Conservation (phyloP, 2,797 vertebrate species). For the Helicolenus hilgendorfi region DNA sequence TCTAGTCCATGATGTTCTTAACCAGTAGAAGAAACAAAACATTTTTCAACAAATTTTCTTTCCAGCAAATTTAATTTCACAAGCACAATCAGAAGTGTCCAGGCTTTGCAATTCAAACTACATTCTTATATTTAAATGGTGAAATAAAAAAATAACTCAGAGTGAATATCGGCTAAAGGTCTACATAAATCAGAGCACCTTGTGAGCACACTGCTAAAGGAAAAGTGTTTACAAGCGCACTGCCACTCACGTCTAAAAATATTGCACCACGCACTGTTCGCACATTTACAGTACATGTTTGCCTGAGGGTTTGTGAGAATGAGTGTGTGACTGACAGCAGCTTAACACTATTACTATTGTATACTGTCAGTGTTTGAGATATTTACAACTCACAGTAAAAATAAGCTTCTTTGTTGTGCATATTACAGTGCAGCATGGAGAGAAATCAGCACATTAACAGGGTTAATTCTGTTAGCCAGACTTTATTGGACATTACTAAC, state of each 20-base stretch:
- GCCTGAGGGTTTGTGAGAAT: conserved; percentile 13
- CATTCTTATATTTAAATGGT: not conserved
- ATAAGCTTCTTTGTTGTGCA: not conserved
- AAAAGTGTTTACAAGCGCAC: conserved; percentile 14
- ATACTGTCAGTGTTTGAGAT: not conserved
- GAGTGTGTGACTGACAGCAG: conserved; percentile 19
- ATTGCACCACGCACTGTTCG: not conserved
- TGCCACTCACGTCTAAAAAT: conserved; percentile 34
- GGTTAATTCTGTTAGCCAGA: not conserved
- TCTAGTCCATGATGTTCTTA: not conserved
- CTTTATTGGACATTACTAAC: not conserved
- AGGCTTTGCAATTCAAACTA: not conserved
- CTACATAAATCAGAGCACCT: not conserved
- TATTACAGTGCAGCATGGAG: not conserved
- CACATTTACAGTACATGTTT: conserved; percentile 25
- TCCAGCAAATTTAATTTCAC: not conserved
- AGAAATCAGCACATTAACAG: not conserved
- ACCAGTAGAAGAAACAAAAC: not conserved
- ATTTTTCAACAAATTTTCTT: no score
- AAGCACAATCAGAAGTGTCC: not conserved
- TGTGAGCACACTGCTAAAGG: not conserved
- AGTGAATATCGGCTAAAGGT: not conserved
- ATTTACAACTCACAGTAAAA: not conserved
- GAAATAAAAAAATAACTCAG: not conserved
- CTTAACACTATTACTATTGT: not conserved